These are phyloP conservation scores for Chironomus tepperi DNA, from an alignment of 1,140 invertebrate genomes.

Conservation along the genomic window DNA sequence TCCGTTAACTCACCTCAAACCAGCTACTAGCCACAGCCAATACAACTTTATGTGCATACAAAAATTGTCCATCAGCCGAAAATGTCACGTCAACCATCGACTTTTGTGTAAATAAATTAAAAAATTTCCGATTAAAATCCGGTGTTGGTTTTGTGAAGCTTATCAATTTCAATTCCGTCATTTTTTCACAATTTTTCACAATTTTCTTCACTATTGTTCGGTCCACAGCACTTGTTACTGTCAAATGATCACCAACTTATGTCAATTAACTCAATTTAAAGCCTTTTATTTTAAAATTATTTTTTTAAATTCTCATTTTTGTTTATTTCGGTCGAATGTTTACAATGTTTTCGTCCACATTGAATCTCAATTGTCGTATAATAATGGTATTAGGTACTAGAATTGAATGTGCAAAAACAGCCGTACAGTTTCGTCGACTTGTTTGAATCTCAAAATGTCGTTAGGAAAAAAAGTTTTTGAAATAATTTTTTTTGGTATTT, in stretches of 20 bases:
- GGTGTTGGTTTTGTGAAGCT: background rate
- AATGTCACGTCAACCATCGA: constrained; percentile 1
- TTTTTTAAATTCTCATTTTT: background rate
- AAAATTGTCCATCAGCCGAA: background rate
- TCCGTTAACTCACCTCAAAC: background rate
- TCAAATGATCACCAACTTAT: no score
- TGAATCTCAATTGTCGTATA: background rate
- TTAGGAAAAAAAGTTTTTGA: no score
- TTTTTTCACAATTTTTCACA: background rate
- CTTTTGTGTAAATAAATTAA: background rate
- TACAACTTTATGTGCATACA: background rate
- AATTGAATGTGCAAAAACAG: no score
- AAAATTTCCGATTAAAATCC: background rate
- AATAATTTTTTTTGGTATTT: no score
- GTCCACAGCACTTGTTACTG: no score
- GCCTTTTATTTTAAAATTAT: no score
- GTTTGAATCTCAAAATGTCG: no score
- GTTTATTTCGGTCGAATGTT: background rate
- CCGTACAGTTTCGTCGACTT: no score
- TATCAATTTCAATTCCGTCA: background rate
- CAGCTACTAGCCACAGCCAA: background rate
- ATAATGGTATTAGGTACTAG: no score
- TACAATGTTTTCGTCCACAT: constrained; percentile 8
- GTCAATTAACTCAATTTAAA: no score
- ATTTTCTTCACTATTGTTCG: no score